Evolutionary conservation across 2,113 vertebrate species (phyloP), one percentile per base, ranked within the genome.

Genomic region (Equus quagga): DNA sequence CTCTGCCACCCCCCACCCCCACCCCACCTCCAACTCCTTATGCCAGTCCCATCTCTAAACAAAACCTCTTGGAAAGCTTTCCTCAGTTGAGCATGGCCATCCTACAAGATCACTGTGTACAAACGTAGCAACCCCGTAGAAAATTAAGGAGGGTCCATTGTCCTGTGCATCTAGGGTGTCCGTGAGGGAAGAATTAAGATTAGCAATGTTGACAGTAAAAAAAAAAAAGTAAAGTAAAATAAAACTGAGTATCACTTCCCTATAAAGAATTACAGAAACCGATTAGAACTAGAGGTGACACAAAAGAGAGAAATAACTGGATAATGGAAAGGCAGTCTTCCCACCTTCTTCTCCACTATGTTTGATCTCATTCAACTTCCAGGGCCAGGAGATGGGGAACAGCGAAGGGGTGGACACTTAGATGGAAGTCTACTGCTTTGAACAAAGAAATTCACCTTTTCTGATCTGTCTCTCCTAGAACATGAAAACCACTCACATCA

Each of bases 91-190:
- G 26, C 21, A 70, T 56, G 31, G 64, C 6, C 46, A 67, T n/a
- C 65, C 24, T 87, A 70, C 91, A 91, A 80, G 33, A 49, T 76
- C 44, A 80, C 7, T 28, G 49, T 65, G 11, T 51, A 78, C 49
- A 92, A 96, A 83, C 31, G 41, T 2, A 70, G 54, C 56, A 89
- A 76, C 10, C 75, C 56, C 46, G 87, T 24, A 90, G 80, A 87
- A 90, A 88, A 81, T n/a, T n/a, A 70, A 96, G 67, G 23, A 65
- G 36, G 0, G 80, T 51, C 54, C 78, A 92, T 58, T 95, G 70
- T 88, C 31, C 56, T 92, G 19, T 65, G 12, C n/a, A 4, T 64
- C 56, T 56, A 88, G 28, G 26, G 1, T 78, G 14, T 73, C 70
- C 81, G 91, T 93, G 31, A 76, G 58, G 12, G 11, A 80, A 88